Conservation (phyloP, 2,888 invertebrate species). For the Tachina lurida region DNA sequence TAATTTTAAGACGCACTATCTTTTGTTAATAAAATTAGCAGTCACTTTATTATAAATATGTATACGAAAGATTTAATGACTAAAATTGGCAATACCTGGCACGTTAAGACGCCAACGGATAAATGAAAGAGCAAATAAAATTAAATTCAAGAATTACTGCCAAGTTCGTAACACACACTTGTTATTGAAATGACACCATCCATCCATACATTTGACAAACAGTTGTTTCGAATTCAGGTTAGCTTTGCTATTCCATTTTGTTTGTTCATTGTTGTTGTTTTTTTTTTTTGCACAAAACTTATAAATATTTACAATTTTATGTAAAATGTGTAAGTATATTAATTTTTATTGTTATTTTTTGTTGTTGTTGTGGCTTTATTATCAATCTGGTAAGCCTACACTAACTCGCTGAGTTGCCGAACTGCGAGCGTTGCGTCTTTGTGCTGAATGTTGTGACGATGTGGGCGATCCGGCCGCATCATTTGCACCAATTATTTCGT, state of each 20-base stretch:
- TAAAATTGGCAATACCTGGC: constrained; percentile 54
- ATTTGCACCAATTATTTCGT: constrained; percentile 78
- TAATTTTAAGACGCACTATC: neutral
- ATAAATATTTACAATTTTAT: constrained; percentile 48
- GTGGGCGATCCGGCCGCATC: constrained; percentile 72
- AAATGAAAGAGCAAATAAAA: constrained; percentile 4
- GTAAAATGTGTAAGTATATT: neutral
- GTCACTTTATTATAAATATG: neutral
- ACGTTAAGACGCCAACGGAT: constrained; percentile 8
- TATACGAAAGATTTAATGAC: constrained; percentile 1
- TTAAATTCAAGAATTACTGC: neutral
- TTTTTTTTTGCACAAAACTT: neutral
- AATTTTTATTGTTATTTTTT: constrained; percentile 22
- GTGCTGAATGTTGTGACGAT: constrained; percentile 65
- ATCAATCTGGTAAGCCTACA: constrained; percentile 82
- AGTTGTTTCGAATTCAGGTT: constrained; percentile 23
- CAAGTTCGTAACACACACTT: constrained; percentile 24
- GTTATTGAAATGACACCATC: constrained; percentile 55
- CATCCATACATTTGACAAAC: constrained; percentile 25
- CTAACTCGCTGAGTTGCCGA: constrained; percentile 79
- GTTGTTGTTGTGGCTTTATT: neutral
- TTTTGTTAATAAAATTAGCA: neutral
- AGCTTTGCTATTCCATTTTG: constrained; percentile 5
- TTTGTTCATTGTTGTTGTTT: constrained; percentile 1
- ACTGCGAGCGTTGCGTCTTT: constrained; percentile 76